A percentile compares a stretch with the other conserved stretches of the same genome.
phyloP scores from a whole-genome alignment of 2,113 vertebrate genomes.

The Trachemys scripta region DNA sequence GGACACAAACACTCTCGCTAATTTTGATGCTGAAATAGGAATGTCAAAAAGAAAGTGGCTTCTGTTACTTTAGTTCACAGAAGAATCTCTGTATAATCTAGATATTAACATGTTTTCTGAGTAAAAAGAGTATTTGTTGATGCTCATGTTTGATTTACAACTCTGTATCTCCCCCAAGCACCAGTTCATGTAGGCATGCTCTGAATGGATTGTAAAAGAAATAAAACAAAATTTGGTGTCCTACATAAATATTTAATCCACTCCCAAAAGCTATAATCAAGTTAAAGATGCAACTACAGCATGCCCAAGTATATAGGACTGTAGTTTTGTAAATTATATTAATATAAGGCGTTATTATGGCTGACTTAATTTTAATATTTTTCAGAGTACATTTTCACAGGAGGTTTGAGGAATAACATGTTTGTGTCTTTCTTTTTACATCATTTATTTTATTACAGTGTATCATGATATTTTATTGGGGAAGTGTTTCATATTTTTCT shows the following conservation, averaged over 20 bases:
- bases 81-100: background rate
- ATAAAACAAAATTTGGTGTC: background rate
- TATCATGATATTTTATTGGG: conserved; percentile 22
- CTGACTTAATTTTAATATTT: conserved; percentile 44
- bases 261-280: conserved; percentile 17
- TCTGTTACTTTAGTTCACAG: background rate
- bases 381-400: background rate
- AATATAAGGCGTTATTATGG: background rate
- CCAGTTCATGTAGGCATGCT: background rate
- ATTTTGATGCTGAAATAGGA: background rate
- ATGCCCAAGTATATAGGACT: background rate
- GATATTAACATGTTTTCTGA: background rate
- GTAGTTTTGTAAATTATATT: background rate
- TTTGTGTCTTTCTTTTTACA: background rate
- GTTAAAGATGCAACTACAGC: background rate
- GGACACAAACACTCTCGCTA: background rate
- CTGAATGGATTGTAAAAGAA: background rate
- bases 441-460: conserved; percentile 3
- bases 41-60: background rate
- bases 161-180: background rate
- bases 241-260: conserved; percentile 19
- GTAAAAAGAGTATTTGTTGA: background rate
- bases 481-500: background rate
- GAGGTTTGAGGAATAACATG: background rate
- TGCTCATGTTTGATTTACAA: background rate